A percentile compares a stretch with the other conserved stretches of the same genome.
Conservation (phyloP, 2,888 invertebrate species). For the Peribatodes rhomboidaria region DNA sequence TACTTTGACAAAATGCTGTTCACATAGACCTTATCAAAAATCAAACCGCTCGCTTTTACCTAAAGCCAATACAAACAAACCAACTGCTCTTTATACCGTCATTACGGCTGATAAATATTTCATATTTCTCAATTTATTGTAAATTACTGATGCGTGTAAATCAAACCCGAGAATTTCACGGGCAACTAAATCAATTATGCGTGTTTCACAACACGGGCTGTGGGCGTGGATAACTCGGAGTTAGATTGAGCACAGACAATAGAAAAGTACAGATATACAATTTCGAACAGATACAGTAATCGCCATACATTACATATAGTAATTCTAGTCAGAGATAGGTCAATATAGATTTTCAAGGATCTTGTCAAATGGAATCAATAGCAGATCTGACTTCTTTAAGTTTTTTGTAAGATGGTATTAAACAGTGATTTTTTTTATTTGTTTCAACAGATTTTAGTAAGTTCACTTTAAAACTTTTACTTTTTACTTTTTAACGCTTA, state of each 20-base stretch:
- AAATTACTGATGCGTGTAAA: constrained; percentile 63
- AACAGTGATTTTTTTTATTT: too few relatives aligned
- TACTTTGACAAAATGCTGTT: background rate
- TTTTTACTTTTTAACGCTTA: too few relatives aligned
- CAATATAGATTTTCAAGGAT: too few relatives aligned
- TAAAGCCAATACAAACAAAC: constrained; percentile 16
- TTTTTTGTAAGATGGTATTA: too few relatives aligned
- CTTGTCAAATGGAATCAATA: too few relatives aligned
- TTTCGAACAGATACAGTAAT: too few relatives aligned
- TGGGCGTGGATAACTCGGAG: background rate
- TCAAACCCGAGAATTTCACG: constrained; percentile 74
- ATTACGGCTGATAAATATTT: constrained; percentile 28
- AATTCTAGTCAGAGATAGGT: too few relatives aligned
- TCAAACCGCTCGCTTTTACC: background rate
- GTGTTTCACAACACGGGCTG: constrained; percentile 63
- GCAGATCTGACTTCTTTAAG: too few relatives aligned
- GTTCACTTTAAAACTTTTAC: too few relatives aligned
- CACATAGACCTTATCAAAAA: background rate
- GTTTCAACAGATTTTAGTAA: too few relatives aligned
- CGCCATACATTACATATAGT: too few relatives aligned
- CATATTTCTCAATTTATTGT: constrained; percentile 52
- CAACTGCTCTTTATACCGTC: constrained; percentile 26
- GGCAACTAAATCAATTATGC: constrained; percentile 81
- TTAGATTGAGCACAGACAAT: background rate
- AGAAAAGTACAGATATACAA: background rate